Conservation (phyloP, 2,888 invertebrate genomes). For the Philhelius pedissequus region DNA sequence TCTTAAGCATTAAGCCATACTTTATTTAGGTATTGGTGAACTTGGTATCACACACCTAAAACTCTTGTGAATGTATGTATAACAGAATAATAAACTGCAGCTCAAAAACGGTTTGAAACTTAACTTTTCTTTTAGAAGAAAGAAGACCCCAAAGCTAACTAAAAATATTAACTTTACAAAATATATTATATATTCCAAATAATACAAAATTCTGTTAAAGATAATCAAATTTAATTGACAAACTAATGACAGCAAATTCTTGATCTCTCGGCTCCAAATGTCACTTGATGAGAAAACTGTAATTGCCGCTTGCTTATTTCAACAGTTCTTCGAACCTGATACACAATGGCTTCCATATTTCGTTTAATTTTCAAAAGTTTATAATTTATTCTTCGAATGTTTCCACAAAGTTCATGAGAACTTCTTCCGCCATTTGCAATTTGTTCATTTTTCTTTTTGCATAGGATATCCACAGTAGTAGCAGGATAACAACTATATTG, state of each 20-base stretch:
- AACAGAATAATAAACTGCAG: no score
- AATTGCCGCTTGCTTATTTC: slow-evolving; percentile 71
- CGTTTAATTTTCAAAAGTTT: slow-evolving; percentile 71
- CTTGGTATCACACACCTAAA: no score
- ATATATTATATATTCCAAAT: not conserved
- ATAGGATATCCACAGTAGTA: slow-evolving; percentile 10
- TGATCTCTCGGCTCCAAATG: slow-evolving; percentile 43
- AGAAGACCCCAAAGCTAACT: no score
- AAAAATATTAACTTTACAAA: no score
- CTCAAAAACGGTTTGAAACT: no score
- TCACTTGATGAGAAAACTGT: slow-evolving; percentile 70
- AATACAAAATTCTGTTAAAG: no score
- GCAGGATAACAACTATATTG: slow-evolving; percentile 67
- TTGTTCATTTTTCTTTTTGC: not conserved
- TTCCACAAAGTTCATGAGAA: slow-evolving; percentile 69
- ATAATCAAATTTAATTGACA: no score
- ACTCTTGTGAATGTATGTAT: no score
- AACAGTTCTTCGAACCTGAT: slow-evolving; percentile 69
- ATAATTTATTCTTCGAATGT: slow-evolving; percentile 70
- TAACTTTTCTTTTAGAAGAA: no score
- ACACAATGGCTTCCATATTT: slow-evolving; percentile 70
- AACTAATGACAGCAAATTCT: slow-evolving; percentile 70
- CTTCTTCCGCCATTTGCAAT: slow-evolving; percentile 40
- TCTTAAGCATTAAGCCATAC: no score
- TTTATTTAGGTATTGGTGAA: no score